Conservation (phyloP, 2,888 invertebrate species). For the Syrista parreyssii region DNA sequence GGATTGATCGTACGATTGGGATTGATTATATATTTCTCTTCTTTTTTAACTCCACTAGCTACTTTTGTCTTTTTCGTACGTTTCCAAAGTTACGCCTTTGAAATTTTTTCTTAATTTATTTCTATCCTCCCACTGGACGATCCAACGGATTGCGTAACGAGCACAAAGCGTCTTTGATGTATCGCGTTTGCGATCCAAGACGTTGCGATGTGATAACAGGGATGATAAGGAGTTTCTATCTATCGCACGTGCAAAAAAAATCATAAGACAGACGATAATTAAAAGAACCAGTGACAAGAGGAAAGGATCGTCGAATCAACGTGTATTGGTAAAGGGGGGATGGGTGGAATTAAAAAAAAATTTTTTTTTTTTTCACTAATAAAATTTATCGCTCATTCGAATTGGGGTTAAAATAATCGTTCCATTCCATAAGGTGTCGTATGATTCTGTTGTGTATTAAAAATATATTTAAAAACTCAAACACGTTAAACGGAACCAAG, state of each 20-base stretch:
- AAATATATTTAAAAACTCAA: background rate
- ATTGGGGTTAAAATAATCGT: background rate
- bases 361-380: background rate
- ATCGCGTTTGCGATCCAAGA: constrained; percentile 15
- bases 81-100: background rate
- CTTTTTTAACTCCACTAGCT: background rate
- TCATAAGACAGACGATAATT: background rate
- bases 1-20: background rate
- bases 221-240: constrained; percentile 19
- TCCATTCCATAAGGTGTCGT: background rate
- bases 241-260: constrained; percentile 15
- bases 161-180: background rate
- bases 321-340: background rate
- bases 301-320: background rate
- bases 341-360: background rate
- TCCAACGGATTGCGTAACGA: background rate
- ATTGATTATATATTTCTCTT: background rate
- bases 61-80: background rate
- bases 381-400: background rate
- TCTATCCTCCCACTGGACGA: background rate
- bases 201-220: constrained; percentile 14
- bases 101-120: background rate
- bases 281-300: background rate
- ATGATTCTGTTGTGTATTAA: background rate
- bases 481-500: no score